phyloP scores from a whole-genome alignment of 2,797 vertebrate species.

The Spea hammondii region DNA sequence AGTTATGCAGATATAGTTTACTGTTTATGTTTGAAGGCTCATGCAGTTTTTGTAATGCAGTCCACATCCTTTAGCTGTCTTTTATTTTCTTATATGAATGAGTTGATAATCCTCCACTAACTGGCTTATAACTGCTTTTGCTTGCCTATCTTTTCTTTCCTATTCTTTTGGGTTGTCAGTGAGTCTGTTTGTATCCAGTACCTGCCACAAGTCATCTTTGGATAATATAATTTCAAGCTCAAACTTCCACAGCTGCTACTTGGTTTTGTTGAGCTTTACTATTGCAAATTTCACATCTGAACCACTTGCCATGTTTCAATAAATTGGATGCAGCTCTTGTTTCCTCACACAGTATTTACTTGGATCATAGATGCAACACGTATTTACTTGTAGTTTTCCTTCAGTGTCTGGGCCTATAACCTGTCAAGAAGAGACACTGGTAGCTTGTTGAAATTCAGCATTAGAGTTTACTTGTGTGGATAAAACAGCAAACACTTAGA shows the following conservation, averaged over 20 bases:
- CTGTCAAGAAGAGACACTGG: too few species aligned
- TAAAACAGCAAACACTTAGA: too few species aligned
- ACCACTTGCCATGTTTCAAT: not conserved
- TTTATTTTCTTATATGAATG: not conserved
- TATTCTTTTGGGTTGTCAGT: too few species aligned
- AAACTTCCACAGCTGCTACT: not conserved
- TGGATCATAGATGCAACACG: not conserved
- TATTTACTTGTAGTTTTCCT: too few species aligned
- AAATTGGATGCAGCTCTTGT: not conserved
- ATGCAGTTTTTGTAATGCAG: not conserved
- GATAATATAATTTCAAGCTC: not conserved
- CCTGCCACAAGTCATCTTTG: not conserved
- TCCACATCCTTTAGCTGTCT: constrained; percentile 1
- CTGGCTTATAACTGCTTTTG: too few species aligned
- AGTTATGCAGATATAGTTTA: not conserved
- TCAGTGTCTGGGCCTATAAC: too few species aligned
- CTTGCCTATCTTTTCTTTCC: too few species aligned
- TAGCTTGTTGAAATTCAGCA: too few species aligned
- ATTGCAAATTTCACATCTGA: not conserved
- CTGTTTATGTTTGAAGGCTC: constrained; percentile 13
- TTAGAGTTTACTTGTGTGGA: too few species aligned
- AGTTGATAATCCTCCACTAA: too few species aligned
- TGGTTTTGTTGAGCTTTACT: not conserved
- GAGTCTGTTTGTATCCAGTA: too few species aligned
- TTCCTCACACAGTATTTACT: not conserved